phyloP scores from a whole-genome alignment of 1,140 invertebrate species.

The Steinernema feltiae region DNA sequence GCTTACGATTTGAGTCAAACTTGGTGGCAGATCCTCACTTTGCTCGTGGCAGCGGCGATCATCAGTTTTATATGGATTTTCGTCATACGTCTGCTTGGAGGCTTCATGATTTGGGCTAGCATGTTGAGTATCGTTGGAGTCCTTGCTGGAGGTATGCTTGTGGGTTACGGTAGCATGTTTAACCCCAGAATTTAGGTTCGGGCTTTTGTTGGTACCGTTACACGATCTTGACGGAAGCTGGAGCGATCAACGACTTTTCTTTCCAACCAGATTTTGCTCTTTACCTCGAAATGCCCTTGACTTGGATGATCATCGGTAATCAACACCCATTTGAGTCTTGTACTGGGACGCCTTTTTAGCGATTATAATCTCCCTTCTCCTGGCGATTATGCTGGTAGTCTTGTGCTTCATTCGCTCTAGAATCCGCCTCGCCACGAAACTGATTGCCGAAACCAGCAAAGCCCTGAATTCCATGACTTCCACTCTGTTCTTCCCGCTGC shows the following conservation, averaged over 20 bases:
- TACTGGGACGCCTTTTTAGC: background rate
- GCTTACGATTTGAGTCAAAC: slow-evolving; percentile 29
- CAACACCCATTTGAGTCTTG: background rate
- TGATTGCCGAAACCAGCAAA: slow-evolving; percentile 74
- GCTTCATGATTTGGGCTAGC: slow-evolving; percentile 77
- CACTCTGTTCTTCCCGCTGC: slow-evolving; percentile 79
- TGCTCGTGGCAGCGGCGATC: slow-evolving; percentile 67
- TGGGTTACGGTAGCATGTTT: slow-evolving; percentile 9
- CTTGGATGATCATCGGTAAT: slow-evolving; percentile 67
- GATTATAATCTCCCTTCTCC: slow-evolving; percentile 66
- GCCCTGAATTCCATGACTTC: slow-evolving; percentile 77
- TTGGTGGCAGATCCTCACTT: slow-evolving; percentile 43
- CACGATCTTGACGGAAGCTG: slow-evolving; percentile 34
- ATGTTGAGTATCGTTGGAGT: slow-evolving; percentile 69
- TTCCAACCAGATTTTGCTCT: slow-evolving; percentile 61
- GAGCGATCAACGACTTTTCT: slow-evolving; percentile 55
- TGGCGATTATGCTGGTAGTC: slow-evolving; percentile 65
- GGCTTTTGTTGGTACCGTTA: slow-evolving; percentile 40
- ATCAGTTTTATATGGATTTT: slow-evolving; percentile 79
- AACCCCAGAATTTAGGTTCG: slow-evolving; percentile 32
- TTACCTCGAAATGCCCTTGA: slow-evolving; percentile 64
- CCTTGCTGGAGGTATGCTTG: slow-evolving; percentile 66
- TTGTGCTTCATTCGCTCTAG: slow-evolving; percentile 76
- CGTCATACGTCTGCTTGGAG: slow-evolving; percentile 77
- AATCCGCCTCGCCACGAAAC: slow-evolving; percentile 78